Conservation (phyloP, 2,888 invertebrate genomes). For the Archips xylosteana region DNA sequence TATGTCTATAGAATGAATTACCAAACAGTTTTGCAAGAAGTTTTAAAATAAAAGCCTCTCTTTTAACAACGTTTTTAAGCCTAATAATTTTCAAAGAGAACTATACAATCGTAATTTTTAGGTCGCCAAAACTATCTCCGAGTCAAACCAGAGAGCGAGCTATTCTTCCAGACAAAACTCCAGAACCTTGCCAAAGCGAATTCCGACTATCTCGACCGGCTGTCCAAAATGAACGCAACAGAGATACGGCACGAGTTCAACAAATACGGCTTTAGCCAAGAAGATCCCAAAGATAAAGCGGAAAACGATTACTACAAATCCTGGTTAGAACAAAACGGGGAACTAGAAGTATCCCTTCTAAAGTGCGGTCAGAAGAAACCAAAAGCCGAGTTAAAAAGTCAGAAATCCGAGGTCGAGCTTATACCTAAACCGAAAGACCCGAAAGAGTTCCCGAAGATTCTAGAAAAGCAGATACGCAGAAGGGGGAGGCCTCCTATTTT, state of each 20-base stretch:
- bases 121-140: constrained; percentile 64
- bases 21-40: too few relatives aligned
- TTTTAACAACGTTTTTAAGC: background rate
- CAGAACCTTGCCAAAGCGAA: constrained; percentile 73
- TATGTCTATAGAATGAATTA: too few relatives aligned
- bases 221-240: constrained; percentile 74
- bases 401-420: constrained; percentile 75
- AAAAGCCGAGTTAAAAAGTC: constrained; percentile 60
- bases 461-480: constrained; percentile 69
- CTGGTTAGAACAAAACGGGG: constrained; percentile 81
- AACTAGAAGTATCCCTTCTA: constrained; percentile 77
- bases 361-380: constrained; percentile 72
- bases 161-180: constrained; percentile 75
- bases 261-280: constrained; percentile 71
- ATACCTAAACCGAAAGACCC: constrained; percentile 70
- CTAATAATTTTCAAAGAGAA: background rate
- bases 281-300: constrained; percentile 56
- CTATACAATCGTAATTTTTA: constrained; percentile 58
- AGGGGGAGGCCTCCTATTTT: constrained; percentile 78
- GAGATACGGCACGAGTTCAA: constrained; percentile 76
- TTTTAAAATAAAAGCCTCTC: background rate
- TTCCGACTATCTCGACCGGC: constrained; percentile 68
- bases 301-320: constrained; percentile 81
- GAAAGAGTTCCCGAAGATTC: constrained; percentile 65
- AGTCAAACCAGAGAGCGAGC: constrained; percentile 78